These are phyloP conservation scores for Schlechtendalia chinensis DNA, from an alignment of 1,140 invertebrate genomes.

Conservation along the genomic window DNA sequence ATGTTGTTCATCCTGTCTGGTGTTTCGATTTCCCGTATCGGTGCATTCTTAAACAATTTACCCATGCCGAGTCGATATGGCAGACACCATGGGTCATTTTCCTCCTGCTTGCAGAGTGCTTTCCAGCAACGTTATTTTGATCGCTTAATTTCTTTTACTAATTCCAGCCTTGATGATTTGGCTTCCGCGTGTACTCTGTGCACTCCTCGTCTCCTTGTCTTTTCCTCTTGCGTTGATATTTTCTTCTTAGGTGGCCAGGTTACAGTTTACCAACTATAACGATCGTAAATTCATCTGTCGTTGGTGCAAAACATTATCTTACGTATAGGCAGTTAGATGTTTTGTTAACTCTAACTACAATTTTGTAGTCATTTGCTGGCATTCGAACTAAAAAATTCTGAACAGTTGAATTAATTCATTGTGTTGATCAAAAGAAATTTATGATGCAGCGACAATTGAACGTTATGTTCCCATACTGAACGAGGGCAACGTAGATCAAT, in stretches of 20 bases:
- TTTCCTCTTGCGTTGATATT: not conserved
- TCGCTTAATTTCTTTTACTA: not conserved
- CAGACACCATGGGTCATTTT: not conserved
- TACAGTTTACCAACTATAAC: too few species aligned
- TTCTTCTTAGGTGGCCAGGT: not conserved
- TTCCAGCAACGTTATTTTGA: not conserved
- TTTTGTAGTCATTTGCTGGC: too few species aligned
- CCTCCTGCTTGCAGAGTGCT: not conserved
- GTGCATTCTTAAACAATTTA: not conserved
- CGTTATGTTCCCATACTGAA: too few species aligned
- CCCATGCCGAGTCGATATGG: not conserved
- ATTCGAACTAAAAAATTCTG: too few species aligned
- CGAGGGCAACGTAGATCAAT: too few species aligned
- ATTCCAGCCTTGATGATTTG: not conserved
- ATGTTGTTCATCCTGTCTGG: not conserved
- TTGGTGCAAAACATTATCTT: too few species aligned
- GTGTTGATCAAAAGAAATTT: too few species aligned
- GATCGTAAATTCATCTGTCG: too few species aligned
- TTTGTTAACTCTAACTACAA: too few species aligned
- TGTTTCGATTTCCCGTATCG: not conserved
- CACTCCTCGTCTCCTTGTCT: not conserved
- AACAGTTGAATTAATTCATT: too few species aligned
- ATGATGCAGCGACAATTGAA: too few species aligned
- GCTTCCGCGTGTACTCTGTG: not conserved
- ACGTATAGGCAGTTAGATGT: too few species aligned